A percentile compares a stretch with the other conserved stretches of the same genome.
phyloP scores from a whole-genome alignment of 1,140 invertebrate genomes.

The Teleopsis dalmanni region DNA sequence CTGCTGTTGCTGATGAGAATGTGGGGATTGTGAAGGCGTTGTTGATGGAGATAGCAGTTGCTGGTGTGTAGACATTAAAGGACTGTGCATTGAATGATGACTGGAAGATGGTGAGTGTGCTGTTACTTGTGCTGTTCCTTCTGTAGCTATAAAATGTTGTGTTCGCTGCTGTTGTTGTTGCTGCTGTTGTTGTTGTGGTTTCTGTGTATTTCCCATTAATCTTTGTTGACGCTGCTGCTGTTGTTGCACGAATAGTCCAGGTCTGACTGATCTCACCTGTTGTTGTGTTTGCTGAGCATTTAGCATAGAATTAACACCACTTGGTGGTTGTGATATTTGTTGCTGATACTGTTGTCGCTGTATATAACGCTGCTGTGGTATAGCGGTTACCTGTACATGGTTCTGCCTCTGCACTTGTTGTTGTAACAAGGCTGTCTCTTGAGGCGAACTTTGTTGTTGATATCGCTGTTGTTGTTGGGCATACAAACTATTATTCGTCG shows the following conservation, averaged over 20 bases:
- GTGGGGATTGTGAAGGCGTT: constrained; percentile 32
- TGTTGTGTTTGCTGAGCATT: constrained; percentile 17
- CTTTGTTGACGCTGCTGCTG: constrained; percentile 14
- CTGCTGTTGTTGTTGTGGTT: constrained; percentile 34
- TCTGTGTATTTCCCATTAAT: neutral
- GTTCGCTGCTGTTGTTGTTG: constrained; percentile 42
- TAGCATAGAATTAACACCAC: constrained; percentile 2
- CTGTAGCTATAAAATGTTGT: constrained; percentile 26
- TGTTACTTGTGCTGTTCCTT: constrained; percentile 41
- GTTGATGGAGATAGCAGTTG: constrained; percentile 30
- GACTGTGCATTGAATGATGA: constrained; percentile 42
- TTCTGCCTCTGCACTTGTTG: constrained; percentile 26
- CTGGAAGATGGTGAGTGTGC: constrained; percentile 41
- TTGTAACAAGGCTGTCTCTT: constrained; percentile 9
- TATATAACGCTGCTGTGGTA: constrained; percentile 44
- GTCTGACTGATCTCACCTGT: constrained; percentile 8
- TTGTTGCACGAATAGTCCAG: constrained; percentile 16
- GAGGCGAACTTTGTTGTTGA: constrained; percentile 18
- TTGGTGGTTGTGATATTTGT: constrained; percentile 18
- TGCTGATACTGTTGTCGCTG: constrained; percentile 20
- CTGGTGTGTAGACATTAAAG: constrained; percentile 34
- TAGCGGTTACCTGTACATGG: constrained; percentile 22
- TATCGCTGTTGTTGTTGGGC: constrained; percentile 32
- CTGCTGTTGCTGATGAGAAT: constrained; percentile 14
- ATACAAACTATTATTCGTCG: constrained; percentile 27